These are phyloP conservation scores for Drosophila falleni DNA, from an alignment of 2,888 invertebrate species.

Conservation along the genomic window DNA sequence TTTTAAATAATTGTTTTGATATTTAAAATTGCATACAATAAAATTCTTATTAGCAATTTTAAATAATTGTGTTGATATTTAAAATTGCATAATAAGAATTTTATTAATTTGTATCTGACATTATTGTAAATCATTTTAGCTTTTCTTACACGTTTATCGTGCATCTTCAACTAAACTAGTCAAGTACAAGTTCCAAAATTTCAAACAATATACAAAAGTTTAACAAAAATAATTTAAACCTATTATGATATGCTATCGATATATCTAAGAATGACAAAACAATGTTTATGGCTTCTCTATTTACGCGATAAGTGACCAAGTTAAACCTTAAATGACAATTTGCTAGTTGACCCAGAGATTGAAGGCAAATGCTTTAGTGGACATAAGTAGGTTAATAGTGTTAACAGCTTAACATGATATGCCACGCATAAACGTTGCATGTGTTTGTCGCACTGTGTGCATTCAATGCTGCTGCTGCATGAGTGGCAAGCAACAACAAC, in stretches of 20 bases:
- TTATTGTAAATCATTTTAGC: no score
- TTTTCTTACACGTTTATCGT: no score
- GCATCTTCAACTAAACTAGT: no score
- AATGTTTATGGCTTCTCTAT: slow-evolving; percentile 4
- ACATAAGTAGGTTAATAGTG: slow-evolving; percentile 18
- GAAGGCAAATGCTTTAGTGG: background rate
- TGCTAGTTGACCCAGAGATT: background rate
- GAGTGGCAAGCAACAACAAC: slow-evolving; percentile 19
- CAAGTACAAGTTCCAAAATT: no score
- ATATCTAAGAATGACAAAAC: background rate
- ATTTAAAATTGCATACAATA: no score
- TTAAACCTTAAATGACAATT: slow-evolving; percentile 6
- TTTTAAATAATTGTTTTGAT: no score
- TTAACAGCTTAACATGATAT: slow-evolving; percentile 14
- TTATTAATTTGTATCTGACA: no score
- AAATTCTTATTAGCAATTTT: no score
- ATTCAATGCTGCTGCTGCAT: slow-evolving; percentile 33
- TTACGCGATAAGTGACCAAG: background rate
- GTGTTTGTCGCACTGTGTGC: slow-evolving; percentile 7
- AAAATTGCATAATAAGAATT: no score
- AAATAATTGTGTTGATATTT: no score
- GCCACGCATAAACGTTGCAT: slow-evolving; percentile 38
- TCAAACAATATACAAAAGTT: no score
- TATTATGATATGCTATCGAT: background rate
- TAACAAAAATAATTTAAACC: background rate